Base-by-base conservation (phyloP, 1,140 invertebrate genomes). In the Drosophila willistoni region DNA sequence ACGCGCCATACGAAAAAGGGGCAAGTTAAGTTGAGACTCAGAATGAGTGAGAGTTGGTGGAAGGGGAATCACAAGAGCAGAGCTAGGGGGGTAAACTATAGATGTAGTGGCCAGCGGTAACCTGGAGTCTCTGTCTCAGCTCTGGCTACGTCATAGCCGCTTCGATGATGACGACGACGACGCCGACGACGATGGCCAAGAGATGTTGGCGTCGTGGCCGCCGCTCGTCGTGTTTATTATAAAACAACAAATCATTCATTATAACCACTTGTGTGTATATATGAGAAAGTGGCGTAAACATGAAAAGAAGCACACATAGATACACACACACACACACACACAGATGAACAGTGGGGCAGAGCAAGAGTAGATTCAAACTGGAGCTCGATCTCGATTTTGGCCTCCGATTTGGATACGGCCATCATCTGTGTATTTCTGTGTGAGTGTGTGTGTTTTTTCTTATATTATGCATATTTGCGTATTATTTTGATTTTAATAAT, bases 401-500 rank as follows among this genome's bases (percentile, higher is more conserved):
- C 14, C 42, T 51, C 44, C 19, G 44, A 51, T 64, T 68, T 57
- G 44, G 36, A 65, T 67, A 64, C 22, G 39, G 44, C 5, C 64
- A 17, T 47, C 14, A 36, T 47, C 4, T 10, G 44, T 47, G 17
- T 47, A 7, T 59, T 60, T 25, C 13, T 41, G 5, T 54, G 25
- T 39, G 7, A 34, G 1, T 57, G 41, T 69, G 14, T 63, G 54
- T 67, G 51, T 79, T 56, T 71, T 79, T 81, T 80, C 77, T 42
- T 82, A 68, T 87, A 89, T 79, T 90, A 87, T 90, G 82, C 77
- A 90, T 83, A 90, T 90, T 89, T 90, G 87, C 77, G 80, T 87
- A 87, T 87, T 90, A 90, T 81, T 90, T 87, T 89, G 80, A 90
- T 84, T 90, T 90, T 90, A 90, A 90, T 90, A 90, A 81, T 90